A percentile compares a stretch with the other conserved stretches of the same genome.
Evolutionary conservation across 2,888 invertebrate genomes (phyloP).

Genomic region (Agrenia bidenticulata): DNA sequence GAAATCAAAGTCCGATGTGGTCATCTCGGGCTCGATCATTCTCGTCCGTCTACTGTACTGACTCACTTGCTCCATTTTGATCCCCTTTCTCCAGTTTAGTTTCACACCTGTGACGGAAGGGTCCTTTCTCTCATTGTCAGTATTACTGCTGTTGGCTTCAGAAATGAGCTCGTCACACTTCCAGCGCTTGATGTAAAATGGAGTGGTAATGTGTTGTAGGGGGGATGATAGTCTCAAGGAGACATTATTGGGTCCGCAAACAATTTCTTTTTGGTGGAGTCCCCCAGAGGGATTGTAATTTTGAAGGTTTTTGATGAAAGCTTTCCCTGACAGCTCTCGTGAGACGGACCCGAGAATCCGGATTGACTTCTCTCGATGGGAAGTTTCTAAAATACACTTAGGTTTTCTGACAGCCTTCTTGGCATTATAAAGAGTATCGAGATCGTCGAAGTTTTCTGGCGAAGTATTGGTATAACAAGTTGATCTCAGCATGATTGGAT

Average conservation of each 20-base stretch:
- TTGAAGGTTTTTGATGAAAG: background rate
- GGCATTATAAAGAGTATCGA: background rate
- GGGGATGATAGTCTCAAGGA: constrained; percentile 20
- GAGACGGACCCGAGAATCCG: background rate
- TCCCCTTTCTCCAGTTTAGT: constrained; percentile 38
- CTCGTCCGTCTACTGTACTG: constrained; percentile 17
- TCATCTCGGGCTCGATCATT: constrained; percentile 27
- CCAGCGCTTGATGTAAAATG: constrained; percentile 28
- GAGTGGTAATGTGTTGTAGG: constrained; percentile 10
- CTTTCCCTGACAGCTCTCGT: constrained; percentile 12
- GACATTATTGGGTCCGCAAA: constrained; percentile 21
- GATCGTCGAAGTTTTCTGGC: background rate
- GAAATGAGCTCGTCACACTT: constrained; percentile 19
- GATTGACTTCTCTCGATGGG: too few species aligned
- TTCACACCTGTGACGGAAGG: constrained; percentile 33
- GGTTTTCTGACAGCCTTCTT: background rate
- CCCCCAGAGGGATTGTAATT: constrained; percentile 8
- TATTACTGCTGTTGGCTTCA: background rate
- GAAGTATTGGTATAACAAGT: too few species aligned
- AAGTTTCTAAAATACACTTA: background rate
- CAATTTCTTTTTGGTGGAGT: constrained; percentile 11
- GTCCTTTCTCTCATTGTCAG: background rate
- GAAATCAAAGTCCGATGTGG: constrained; percentile 30
- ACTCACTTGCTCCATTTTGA: constrained; percentile 28
- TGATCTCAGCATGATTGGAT: constrained; percentile 5